Evolutionary conservation across 2,113 vertebrate genomes (phyloP).

Genomic region (Sinocyclocheilus maitianheensis): DNA sequence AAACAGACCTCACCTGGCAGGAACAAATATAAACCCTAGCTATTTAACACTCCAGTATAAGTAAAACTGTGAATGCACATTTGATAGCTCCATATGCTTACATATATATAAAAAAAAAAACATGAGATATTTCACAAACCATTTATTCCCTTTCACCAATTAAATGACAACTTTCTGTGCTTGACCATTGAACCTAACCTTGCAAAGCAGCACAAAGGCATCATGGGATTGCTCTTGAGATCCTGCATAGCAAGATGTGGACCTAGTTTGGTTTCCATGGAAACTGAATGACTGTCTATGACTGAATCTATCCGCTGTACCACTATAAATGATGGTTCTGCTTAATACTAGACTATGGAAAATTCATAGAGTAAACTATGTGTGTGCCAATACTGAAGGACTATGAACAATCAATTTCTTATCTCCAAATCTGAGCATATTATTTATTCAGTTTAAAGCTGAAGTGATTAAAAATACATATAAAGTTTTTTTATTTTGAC

Average conservation of each 20-base stretch:
- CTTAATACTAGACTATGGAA: not conserved
- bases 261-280: constrained; percentile 55
- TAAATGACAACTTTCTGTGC: not conserved
- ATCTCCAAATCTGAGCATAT: too few species aligned
- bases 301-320: constrained; percentile 27
- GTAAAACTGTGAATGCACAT: not conserved
- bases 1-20: constrained; percentile 21
- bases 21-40: not conserved
- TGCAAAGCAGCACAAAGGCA: constrained; percentile 32
- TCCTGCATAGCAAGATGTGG: constrained; percentile 23
- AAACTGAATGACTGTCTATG: constrained; percentile 45
- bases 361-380: not conserved
- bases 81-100: not conserved
- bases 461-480: not conserved
- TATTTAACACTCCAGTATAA: constrained; percentile 5
- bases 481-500: not conserved
- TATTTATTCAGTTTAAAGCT: not conserved
- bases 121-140: not conserved
- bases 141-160: not conserved
- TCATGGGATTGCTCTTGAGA: constrained; percentile 55
- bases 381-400: not conserved
- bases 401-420: not conserved
- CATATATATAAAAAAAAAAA: too few species aligned
- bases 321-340: constrained; percentile 11
- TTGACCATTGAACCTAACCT: constrained; percentile 31